Evolutionary conservation across 1,140 invertebrate species (phyloP).

Genomic region (Tetramorium alpestre): DNA sequence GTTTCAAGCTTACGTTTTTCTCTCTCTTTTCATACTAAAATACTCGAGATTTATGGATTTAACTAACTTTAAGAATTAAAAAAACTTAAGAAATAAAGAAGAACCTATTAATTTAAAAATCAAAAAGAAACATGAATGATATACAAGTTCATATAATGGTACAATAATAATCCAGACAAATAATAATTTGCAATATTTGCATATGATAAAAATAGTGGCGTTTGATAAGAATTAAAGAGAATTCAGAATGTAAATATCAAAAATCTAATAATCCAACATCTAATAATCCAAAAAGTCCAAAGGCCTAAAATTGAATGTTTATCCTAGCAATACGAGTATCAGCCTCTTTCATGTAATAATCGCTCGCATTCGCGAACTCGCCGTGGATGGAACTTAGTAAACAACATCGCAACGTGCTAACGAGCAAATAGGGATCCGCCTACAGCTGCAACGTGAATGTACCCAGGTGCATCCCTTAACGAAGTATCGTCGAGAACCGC

Average conservation of each 20-base stretch:
- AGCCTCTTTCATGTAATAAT: not conserved
- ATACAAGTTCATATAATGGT: not conserved
- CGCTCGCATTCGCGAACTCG: conserved; percentile 16
- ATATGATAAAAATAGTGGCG: not conserved
- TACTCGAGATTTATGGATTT: not conserved
- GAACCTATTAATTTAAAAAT: not conserved
- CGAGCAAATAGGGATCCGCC: conserved; percentile 58
- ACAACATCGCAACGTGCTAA: conserved; percentile 60
- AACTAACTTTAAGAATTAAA: conserved; percentile 9
- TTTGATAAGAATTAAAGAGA: not conserved
- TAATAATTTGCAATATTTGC: not conserved
- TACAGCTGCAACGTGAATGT: conserved; percentile 49
- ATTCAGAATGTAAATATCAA: not conserved
- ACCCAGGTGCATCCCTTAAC: conserved; percentile 54
- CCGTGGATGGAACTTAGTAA: conserved; percentile 56
- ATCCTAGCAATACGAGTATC: conserved; percentile 14
- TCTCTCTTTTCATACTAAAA: not conserved
- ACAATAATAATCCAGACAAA: not conserved
- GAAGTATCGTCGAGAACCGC: conserved; percentile 43
- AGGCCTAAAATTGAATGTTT: conserved; percentile 38
- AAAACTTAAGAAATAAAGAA: not conserved
- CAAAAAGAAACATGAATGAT: not conserved
- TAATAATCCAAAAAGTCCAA: conserved; percentile 13
- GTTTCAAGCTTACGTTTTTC: not conserved
- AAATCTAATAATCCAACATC: not conserved